Evolutionary conservation across 2,797 vertebrate genomes (phyloP).

Genomic region (Heterohyrax brucei): DNA sequence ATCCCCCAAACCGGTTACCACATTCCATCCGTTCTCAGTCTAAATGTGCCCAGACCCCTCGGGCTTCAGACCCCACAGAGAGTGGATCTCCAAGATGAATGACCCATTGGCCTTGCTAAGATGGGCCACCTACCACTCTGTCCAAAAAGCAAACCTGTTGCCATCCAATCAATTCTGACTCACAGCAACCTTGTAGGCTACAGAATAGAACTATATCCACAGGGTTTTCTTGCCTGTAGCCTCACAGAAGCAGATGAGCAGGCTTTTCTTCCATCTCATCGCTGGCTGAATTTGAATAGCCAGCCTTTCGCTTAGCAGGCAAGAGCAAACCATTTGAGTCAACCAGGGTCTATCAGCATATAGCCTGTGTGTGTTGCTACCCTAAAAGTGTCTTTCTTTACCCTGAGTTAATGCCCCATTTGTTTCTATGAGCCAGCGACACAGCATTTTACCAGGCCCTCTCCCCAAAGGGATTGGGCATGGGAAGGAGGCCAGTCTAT

Average conservation of each 20-base stretch:
- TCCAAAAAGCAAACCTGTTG: background rate
- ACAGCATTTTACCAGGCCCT: background rate
- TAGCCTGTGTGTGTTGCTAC: background rate
- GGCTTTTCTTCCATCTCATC: background rate
- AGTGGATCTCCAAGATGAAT: accelerated
- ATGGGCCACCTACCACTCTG: background rate
- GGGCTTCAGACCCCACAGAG: background rate
- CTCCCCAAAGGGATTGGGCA: background rate
- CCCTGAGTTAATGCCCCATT: background rate
- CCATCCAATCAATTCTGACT: background rate
- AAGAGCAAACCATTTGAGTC: background rate
- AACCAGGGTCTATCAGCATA: background rate
- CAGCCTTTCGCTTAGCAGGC: background rate
- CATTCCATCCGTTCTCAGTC: background rate
- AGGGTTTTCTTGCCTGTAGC: background rate
- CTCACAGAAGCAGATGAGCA: background rate
- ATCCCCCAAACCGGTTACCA: background rate
- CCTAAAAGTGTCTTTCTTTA: background rate
- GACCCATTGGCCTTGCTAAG: accelerated
- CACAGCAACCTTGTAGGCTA: background rate
- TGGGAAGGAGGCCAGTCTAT: background rate
- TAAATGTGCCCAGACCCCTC: background rate
- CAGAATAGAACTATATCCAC: background rate
- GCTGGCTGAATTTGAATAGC: background rate
- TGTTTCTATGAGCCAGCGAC: background rate